Conservation (phyloP, 2,113 vertebrate genomes). For the Illadopsis cleaveri region DNA sequence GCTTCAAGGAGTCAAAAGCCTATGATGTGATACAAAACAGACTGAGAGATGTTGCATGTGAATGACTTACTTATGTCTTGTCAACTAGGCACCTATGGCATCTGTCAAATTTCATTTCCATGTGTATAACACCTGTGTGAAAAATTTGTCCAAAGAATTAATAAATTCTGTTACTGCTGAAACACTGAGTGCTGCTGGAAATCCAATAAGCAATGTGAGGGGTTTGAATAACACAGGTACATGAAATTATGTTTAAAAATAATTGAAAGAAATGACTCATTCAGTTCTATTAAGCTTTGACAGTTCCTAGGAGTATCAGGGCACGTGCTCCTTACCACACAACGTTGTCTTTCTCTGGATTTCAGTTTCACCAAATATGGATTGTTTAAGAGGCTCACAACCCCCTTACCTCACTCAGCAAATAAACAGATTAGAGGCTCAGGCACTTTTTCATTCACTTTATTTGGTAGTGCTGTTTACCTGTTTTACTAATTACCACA, state of each 20-base stretch:
- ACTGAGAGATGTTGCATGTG: background rate
- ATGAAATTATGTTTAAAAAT: background rate
- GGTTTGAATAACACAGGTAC: background rate
- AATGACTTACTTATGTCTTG: constrained; percentile 47
- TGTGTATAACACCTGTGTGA: background rate
- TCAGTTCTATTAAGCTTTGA: background rate
- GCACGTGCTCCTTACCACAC: fast-evolving
- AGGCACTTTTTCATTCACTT: background rate
- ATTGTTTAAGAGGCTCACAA: background rate
- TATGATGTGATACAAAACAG: background rate
- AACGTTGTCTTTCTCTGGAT: background rate
- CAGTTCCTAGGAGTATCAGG: background rate
- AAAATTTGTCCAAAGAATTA: background rate
- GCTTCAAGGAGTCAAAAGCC: background rate
- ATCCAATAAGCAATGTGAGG: background rate
- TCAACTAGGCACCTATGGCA: background rate
- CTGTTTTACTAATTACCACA: background rate
- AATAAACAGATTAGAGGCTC: background rate
- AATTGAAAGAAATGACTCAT: background rate
- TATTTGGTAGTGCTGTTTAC: background rate
- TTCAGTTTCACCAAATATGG: background rate
- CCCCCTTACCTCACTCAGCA: background rate
- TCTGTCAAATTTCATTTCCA: constrained; percentile 40
- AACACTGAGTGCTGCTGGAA: background rate
- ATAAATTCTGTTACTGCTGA: background rate